Evolutionary conservation across 2,113 vertebrate species (phyloP), one percentile per base, ranked within the genome.

Genomic region (Phainopepla nitens): DNA sequence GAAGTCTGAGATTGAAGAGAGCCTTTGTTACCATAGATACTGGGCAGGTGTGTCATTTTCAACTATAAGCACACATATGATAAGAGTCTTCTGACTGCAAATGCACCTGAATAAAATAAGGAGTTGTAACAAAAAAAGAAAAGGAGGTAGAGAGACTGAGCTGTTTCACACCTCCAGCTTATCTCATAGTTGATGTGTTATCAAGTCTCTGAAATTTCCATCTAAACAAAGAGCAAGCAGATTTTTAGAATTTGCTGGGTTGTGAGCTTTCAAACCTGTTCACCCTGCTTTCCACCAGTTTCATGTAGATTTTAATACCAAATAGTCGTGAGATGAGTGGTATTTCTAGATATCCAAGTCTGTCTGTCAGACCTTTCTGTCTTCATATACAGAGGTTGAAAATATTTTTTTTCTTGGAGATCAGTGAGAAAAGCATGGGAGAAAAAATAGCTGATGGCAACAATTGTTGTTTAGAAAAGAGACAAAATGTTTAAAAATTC

Each of bases 1-100:
- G 94, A 94, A 96, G 93, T 72, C 86, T 90, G 91, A 97, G 93
- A 97, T 92, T 95, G 96, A 97, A 96, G 93, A 97, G 89, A 97
- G 94, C 89, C 76, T 96, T 97, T 97, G 98, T 98, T 98, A 96
- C 97, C 97, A 98, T 98, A 97, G 97, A 97, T 98, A 98, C 98
- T 97, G 97, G 96, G 94, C 96, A 98, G 96, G 97, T 97, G 96
- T 98, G 97, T 97, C 97, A 96, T 96, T 97, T 93, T 94, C 95
- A 94, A 90, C 87, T 93, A 93, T 94, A 97, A 97, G 93, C 93
- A 95, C 94, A 95, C 75, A 94, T 94, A 96, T 96, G 94, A 98
- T 97, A 96, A 93, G 95, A 96, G 93, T 87, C 77, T 91, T 87
- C 76, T 92, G 84, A 96, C 91, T 96, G 93, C 89, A 97, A 93